Conservation (phyloP, 2,113 vertebrate species). For the Lonchura striata region DNA sequence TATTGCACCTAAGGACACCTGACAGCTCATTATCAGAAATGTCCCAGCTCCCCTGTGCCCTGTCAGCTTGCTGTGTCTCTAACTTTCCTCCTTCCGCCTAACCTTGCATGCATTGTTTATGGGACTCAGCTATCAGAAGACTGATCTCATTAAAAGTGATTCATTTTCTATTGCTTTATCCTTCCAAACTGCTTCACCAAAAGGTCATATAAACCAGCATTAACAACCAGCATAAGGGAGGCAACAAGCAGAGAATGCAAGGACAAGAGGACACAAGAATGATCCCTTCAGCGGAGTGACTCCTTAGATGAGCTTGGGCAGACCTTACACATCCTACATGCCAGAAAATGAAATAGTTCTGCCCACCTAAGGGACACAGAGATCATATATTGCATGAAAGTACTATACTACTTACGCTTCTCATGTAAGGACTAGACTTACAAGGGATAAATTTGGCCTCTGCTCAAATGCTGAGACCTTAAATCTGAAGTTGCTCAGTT, state of each 20-base stretch:
- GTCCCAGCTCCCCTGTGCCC: background rate
- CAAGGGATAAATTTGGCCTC: background rate
- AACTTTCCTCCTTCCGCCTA: background rate
- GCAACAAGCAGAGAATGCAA: background rate
- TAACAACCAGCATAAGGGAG: background rate
- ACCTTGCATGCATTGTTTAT: rapidly evolving
- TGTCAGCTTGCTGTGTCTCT: rapidly evolving
- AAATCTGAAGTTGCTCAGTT: background rate
- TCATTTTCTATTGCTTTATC: background rate
- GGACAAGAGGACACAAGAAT: background rate
- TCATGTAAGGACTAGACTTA: background rate
- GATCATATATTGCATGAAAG: background rate
- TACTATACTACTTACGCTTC: background rate
- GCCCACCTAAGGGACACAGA: background rate
- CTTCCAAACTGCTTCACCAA: background rate
- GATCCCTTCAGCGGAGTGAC: background rate
- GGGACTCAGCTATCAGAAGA: background rate
- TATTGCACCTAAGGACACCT: background rate
- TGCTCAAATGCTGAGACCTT: background rate
- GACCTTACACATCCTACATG: rapidly evolving
- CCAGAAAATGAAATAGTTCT: background rate
- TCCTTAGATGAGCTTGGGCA: background rate
- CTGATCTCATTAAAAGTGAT: background rate
- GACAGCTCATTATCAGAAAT: background rate
- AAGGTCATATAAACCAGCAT: background rate